Base-by-base conservation (phyloP, 2,113 vertebrate species). In the Hoplias malabaricus region DNA sequence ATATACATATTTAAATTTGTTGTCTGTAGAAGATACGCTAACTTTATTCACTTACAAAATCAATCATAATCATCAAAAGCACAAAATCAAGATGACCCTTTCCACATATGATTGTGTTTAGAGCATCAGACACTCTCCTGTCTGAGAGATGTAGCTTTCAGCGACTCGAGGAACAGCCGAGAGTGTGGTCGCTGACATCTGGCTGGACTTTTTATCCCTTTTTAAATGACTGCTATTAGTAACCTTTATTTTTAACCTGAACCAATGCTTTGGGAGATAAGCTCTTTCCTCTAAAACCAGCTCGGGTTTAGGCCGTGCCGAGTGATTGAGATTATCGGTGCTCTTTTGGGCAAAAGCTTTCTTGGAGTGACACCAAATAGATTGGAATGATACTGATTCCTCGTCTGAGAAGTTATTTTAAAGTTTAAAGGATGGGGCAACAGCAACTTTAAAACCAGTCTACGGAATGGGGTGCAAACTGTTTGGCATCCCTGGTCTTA, bases 311-410 rank as follows among this genome's bases (percentile, higher is more conserved):
- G 81, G 34, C 78, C 77, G 71, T 75, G 83, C 46, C 86, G 87
- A 91, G 80, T 84, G 87, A 85, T 40, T 57, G 80, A 84, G 82
- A 89, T 90, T 89, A 89, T 88, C 83, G 73, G 73, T 72, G 87
- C 85, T 87, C 68, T 84, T 84, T 78, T 69, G 77, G 79, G 84
- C 84, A 86, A 89, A 89, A 78, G 87, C 88, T 85, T 88, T 82
- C 80, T 78, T 90, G 87, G 88, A 90, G 83, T n/a, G 77, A 82
- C 72, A 86, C 87, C 89, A 92, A 88, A 72, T 25, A 75, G 72
- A 69, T 82, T 81, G 80, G 80, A 83, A 80, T 77, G 81, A 87
- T 84, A 66, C 48, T 82, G 77, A 77, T 79, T 77, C 81, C 73
- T 73, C 81, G 75, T 84, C 78, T 0, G 21, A 13, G 77, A 70